Base-by-base conservation (phyloP, 2,888 invertebrate genomes). In the Agrochola lychnidis region DNA sequence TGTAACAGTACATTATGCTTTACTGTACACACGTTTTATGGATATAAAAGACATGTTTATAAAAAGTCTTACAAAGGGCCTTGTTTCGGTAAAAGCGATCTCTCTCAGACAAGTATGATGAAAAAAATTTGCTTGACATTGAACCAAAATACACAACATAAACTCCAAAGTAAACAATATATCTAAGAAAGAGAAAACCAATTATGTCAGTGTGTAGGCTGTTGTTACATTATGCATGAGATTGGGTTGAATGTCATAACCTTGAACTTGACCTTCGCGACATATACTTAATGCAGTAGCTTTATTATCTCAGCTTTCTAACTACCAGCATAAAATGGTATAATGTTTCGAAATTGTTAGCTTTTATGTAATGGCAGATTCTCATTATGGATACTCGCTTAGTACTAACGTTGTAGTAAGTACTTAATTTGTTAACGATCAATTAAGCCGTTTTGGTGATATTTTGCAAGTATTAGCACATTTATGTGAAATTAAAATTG, bases 211-310 rank as follows among this genome's bases (percentile, higher is more conserved):
- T 67, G 78, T 78, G 83, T 79, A 72, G 86, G 75, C 42, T 62
- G 73, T 56, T 69, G 63, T 51, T 81, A 48, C 75, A 79, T 87
- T 77, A 84, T 85, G 70, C 77, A 83, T 86, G 76, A 84, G 84
- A 72, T 69, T 59, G 61, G 59, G 25, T 57, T 59, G 68, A 82
- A 80, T 73, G 71, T 63, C 66, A 76, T 73, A 77, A 79, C 81
- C 86, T 87, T 87, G 85, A 87, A 77, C 87, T 86, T 84, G 86
- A 83, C 84, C 79, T 81, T 84, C 45, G 42, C 12, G 69, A 63
- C 45, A 57, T 48, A 57, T 48, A 40, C 45, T 63, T 42, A 40
- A 4, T 42, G 22, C 22, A 22, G 14, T 62, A 40, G 63, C 56
- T 25, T 53, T 71, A 70, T 4, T 25, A 53, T 48, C 0, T 62